A percentile compares a stretch with the other conserved stretches of the same genome.
Evolutionary conservation across 2,113 vertebrate species (phyloP).

Genomic region (Podilymbus podiceps): DNA sequence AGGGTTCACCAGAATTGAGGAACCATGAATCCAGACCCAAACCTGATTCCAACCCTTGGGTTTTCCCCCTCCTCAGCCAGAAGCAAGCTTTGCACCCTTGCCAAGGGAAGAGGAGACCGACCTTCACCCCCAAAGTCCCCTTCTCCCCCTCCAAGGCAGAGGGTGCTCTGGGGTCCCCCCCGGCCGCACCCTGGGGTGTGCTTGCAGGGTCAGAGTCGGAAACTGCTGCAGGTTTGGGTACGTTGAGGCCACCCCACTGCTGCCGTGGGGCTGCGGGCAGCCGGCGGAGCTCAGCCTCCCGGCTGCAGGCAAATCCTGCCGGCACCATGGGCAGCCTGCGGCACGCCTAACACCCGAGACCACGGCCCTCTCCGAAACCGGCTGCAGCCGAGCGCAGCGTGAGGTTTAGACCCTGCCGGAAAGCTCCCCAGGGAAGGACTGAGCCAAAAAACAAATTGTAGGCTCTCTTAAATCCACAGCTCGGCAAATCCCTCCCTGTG

Average conservation of each 20-base stretch:
- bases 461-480: not conserved
- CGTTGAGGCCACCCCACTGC: accelerated
- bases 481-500: not conserved
- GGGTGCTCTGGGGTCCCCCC: too few relatives aligned
- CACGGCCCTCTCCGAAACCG: accelerated
- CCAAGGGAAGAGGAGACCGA: not conserved
- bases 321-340: accelerated
- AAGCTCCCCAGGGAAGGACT: accelerated
- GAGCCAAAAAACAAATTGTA: not conserved
- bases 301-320: not conserved
- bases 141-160: not conserved
- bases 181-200: accelerated
- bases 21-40: not conserved
- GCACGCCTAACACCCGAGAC: not conserved
- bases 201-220: not conserved
- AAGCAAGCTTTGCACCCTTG: not conserved
- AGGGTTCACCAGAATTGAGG: not conserved
- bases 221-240: not conserved
- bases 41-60: not conserved
- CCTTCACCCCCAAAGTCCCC: not conserved
- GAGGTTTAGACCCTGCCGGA: not conserved
- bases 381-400: not conserved
- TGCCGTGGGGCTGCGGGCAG: not conserved
- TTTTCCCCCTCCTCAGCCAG: not conserved
- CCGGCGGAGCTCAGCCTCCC: not conserved